phyloP scores from a whole-genome alignment of 2,113 vertebrate genomes.

The Microcebus tavaratra region DNA sequence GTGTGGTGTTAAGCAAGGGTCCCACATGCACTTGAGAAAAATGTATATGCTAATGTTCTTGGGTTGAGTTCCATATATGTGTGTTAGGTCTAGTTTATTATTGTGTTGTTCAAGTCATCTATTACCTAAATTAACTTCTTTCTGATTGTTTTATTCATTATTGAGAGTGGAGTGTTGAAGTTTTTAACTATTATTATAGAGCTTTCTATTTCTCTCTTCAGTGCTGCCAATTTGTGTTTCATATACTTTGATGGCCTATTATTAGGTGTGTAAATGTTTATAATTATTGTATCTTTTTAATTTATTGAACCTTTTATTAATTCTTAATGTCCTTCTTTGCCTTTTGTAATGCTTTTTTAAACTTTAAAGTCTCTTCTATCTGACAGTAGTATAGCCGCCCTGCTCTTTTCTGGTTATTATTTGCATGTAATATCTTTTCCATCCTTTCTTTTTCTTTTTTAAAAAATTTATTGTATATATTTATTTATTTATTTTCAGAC shows the following conservation, averaged over 20 bases:
- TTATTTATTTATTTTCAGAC: too few relatives aligned
- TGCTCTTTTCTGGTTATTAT: not conserved
- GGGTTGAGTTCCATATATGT: not conserved
- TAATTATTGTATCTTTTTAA: not conserved
- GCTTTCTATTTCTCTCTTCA: not conserved
- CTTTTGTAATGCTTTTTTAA: not conserved
- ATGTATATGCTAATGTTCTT: not conserved
- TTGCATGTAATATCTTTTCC: not conserved
- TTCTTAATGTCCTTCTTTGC: not conserved
- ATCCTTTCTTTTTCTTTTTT: not conserved
- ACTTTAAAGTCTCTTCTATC: not conserved
- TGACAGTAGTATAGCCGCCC: not conserved
- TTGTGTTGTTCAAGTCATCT: not conserved
- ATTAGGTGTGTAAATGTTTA: not conserved
- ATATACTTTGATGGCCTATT: not conserved
- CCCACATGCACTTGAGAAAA: not conserved
- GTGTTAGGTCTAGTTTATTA: not conserved
- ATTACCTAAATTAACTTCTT: not conserved
- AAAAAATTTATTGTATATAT: not conserved
- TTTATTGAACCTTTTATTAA: not conserved
- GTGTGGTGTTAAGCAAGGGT: not conserved
- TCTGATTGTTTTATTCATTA: not conserved
- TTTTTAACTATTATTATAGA: not conserved
- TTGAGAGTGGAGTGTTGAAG: not conserved
- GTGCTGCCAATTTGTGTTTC: too few relatives aligned